Evolutionary conservation across 2,113 vertebrate genomes (phyloP), one percentile per base, ranked within the genome.

Genomic region (Oreochromis aureus): DNA sequence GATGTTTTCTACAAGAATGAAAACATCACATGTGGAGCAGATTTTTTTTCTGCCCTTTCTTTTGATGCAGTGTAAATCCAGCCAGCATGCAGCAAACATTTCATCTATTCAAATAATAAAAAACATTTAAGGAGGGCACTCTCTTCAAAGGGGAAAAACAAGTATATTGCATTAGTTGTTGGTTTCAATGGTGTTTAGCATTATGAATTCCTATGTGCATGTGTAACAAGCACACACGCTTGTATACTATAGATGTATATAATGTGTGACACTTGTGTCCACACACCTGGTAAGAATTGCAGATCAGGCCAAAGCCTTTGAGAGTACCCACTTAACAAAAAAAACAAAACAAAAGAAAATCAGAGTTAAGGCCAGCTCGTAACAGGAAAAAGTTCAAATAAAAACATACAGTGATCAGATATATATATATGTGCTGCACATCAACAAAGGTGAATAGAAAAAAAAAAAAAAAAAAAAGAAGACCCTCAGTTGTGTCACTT

Each of bases 361-460:
- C 89, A 91, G 54, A 89, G 93, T 95, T 95, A 95, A 96, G 94
- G 94, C 93, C 95, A 96, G 94, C 95, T 95, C 95, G 93, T 91
- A 94, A 94, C 95, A 93, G 91, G 93, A 94, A 92, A 86, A 80
- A 27, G 58, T 83, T 93, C 83, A 91, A 89, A 92, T 79, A 81
- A 92, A 66, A 92, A 94, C 91, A 92, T 84, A 94, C 90, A 89
- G 87, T 85, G 87, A 86, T 93, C 90, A 89, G 86, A 94, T 94
- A 96, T 91, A 95, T 95, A 34, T 63, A 36, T 63, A 61, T 34
- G 9, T 63, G 91, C 88, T 94, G 92, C 89, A 93, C 76, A 63
- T 93, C 88, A 91, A 83, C 92, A 93, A 92, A 71, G 83, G 88
- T 81, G 81, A 86, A 86, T 81, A 91, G 46, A 84, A 92, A 89